A percentile compares a stretch with the other conserved stretches of the same genome.
Conservation (phyloP, 1,140 invertebrate species). For the Chironomus striatipennis region DNA sequence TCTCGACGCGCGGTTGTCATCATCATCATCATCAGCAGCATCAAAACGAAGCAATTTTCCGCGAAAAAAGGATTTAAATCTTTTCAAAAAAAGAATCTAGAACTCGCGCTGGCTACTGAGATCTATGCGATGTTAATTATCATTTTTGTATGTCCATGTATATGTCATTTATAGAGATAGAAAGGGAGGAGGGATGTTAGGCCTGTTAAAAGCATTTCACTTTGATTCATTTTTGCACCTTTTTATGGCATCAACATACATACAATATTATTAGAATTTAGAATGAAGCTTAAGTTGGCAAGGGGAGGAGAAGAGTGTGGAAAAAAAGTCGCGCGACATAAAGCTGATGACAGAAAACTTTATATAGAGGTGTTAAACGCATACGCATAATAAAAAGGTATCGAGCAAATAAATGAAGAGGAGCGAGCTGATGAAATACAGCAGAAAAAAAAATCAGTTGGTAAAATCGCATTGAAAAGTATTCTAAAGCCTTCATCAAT, state of each 20-base stretch:
- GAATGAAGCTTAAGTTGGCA: background rate
- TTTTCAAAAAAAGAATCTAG: background rate
- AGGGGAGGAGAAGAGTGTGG: background rate
- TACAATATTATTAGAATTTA: slow-evolving; percentile 2
- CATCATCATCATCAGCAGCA: background rate
- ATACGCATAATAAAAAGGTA: background rate
- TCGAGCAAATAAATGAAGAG: background rate
- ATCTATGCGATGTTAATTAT: background rate
- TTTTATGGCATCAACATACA: background rate
- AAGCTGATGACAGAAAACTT: slow-evolving; percentile 10
- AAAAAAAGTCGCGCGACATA: background rate
- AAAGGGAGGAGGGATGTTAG: too few relatives aligned
- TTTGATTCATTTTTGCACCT: background rate
- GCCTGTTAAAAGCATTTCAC: slow-evolving; percentile 7
- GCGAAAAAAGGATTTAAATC: slow-evolving; percentile 5
- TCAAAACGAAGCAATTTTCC: background rate
- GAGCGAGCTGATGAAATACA: background rate
- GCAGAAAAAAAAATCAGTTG: too few relatives aligned
- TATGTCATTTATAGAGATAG: too few relatives aligned
- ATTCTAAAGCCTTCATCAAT: background rate
- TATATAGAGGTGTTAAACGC: background rate
- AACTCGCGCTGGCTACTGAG: background rate
- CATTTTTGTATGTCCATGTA: background rate
- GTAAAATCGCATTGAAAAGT: background rate
- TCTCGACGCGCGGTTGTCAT: background rate